Percentiles rank a stretch among this genome's conserved stretches.
Conservation (phyloP, 2,797 vertebrate genomes). For the Danio albolineatus region DNA sequence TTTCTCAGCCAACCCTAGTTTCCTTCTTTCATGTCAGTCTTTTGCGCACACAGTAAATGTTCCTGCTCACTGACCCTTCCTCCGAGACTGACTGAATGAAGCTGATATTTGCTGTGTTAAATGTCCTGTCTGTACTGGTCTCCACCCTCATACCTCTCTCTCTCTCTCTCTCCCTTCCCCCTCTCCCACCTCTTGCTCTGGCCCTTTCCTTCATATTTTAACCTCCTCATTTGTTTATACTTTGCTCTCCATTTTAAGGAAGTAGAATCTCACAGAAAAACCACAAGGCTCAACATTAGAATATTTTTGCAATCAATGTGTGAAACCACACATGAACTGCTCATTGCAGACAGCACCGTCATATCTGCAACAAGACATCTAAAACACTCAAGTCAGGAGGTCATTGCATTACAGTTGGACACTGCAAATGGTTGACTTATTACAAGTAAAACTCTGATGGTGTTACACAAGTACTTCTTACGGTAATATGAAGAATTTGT, state of each 20-base stretch:
- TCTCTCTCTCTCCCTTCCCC: conserved; percentile 15
- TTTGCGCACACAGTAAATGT: not conserved
- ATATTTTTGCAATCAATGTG: not conserved
- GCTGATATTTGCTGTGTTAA: conserved; percentile 3
- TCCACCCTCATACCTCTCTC: conserved; percentile 20
- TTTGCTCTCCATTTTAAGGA: conserved; percentile 33
- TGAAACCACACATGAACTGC: not conserved
- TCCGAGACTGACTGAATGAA: not conserved
- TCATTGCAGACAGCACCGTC: not conserved
- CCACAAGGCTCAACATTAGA: not conserved
- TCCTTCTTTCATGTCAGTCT: not conserved
- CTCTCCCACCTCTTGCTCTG: not conserved
- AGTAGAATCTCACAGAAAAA: not conserved
- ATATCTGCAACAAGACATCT: not conserved
- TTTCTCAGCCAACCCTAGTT: not conserved
- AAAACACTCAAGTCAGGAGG: not conserved
- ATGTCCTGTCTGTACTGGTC: not conserved
- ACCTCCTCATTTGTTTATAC: conserved; percentile 34
- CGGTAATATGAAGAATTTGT: no score
- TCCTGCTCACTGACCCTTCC: not conserved
- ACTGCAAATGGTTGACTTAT: not conserved
- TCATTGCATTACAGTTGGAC: not conserved
- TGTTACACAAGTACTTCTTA: not conserved
- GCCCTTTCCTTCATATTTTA: conserved; percentile 3
- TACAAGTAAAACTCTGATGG: no score